A percentile compares a stretch with the other conserved stretches of the same genome.
phyloP scores from a whole-genome alignment of 2,113 vertebrate species.

The Gavia stellata region DNA sequence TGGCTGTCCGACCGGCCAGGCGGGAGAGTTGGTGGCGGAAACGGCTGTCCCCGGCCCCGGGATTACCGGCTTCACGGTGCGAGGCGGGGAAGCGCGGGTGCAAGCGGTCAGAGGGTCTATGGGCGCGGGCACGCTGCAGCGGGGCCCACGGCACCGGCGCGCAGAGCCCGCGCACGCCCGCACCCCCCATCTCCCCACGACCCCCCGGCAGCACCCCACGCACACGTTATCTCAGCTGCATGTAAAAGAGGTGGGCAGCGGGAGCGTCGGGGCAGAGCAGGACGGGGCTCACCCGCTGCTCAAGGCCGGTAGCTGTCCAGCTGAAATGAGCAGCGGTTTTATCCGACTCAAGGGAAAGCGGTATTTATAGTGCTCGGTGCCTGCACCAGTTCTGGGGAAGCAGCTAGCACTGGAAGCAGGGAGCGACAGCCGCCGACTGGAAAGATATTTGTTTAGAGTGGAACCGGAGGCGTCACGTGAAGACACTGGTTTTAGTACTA shows the following conservation, averaged over 20 bases:
- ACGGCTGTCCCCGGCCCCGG: neutral
- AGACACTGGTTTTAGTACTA: neutral
- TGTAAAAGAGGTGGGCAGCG: neutral
- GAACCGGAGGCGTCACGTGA: neutral
- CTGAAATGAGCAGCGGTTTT: neutral
- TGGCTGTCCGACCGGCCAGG: neutral
- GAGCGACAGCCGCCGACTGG: neutral
- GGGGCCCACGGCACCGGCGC: neutral
- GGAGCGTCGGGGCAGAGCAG: neutral
- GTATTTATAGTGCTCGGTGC: neutral
- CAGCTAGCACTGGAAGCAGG: neutral
- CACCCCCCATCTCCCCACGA: fast-evolving
- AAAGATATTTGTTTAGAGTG: neutral
- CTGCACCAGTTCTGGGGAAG: neutral
- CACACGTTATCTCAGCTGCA: neutral
- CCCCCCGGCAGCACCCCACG: neutral
- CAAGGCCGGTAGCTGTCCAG: constrained; percentile 8
- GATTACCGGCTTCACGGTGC: neutral
- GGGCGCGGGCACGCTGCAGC: constrained; percentile 22
- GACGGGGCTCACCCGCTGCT: neutral
- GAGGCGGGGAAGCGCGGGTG: neutral
- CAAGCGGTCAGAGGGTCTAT: neutral
- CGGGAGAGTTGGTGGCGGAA: neutral
- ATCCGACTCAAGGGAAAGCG: neutral
- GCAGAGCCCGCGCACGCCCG: neutral